Evolutionary conservation across 2,113 vertebrate genomes (phyloP).

Genomic region (Aegypius monachus): DNA sequence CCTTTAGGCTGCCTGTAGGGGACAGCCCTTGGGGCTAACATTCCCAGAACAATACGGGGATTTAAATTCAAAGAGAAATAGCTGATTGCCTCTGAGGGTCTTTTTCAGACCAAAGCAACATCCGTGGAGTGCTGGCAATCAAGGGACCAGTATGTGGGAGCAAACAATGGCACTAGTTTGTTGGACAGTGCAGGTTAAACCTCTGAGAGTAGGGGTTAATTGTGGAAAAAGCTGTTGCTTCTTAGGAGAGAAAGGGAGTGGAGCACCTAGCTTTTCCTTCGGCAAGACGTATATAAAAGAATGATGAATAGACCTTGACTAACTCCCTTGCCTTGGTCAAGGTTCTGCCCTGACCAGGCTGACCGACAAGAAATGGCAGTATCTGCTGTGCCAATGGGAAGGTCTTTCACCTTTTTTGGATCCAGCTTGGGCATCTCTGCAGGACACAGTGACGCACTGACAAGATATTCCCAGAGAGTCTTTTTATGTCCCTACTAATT

Average conservation of each 20-base stretch:
- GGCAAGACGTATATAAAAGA: neutral
- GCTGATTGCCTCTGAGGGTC: neutral
- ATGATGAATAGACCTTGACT: neutral
- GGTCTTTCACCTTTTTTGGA: neutral
- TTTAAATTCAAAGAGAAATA: neutral
- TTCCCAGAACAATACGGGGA: neutral
- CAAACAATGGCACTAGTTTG: neutral
- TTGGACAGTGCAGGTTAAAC: neutral
- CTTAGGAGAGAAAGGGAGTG: neutral
- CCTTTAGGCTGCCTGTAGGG: neutral
- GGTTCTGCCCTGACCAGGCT: neutral
- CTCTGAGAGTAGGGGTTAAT: neutral
- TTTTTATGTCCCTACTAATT: conserved; percentile 21
- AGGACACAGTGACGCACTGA: neutral
- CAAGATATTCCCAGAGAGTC: neutral
- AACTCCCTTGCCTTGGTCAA: neutral
- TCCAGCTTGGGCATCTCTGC: neutral
- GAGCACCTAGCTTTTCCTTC: neutral
- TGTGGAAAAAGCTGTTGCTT: neutral
- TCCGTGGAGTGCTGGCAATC: neutral
- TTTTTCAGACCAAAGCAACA: neutral
- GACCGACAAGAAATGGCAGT: neutral
- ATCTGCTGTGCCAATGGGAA: neutral
- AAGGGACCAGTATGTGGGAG: neutral
- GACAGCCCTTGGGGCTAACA: neutral